Base-by-base conservation (phyloP, 2,888 invertebrate genomes). In the Vesta saturnalis region DNA sequence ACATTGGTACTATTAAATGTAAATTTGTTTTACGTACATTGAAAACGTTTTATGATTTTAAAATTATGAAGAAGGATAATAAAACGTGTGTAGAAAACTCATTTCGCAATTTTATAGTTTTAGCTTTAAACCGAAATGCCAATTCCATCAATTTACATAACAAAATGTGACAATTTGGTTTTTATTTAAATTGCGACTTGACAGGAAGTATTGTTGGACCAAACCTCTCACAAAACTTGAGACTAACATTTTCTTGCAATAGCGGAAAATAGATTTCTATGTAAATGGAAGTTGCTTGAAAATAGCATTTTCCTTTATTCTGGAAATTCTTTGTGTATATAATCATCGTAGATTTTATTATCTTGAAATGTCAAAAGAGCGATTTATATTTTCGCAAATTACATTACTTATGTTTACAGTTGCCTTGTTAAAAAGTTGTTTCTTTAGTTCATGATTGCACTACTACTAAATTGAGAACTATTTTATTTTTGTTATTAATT, bases 171-270 rank as follows among this genome's bases (percentile, higher is more conserved):
- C 59, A 57, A 68, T 68, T 68, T 47, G 54, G 43, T 64, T 68
- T 67, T 67, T 63, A 63, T 63, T 67, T 67, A 63, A 67, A 67
- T 67, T 63, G 46, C 30, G 43, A 62, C 30, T 49, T 60, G 56
- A 61, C 61, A 66, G 60, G 39, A 61, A 57, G 57, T 39, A 55
- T 66, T 56, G 60, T 46, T 52, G 16, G 22, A 43, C 55, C 49
- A 18, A 64, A 47, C 43, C 30, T 61, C 54, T 61, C 43, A 14
- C 35, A 30, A 47, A 47, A 52, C 35, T 49, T 43, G 35, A 39
- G 21, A 47, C 35, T 49, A 55, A 46, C 43, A 21, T 63, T 57
- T 21, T 39, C 39, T 39, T 47, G 39, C 57, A 57, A 64, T 64
- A 46, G 59, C 47, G 1, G 57, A 52, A 52, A 64, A 64, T 58